Evolutionary conservation across 2,113 vertebrate genomes (phyloP).

Genomic region (Sakesphorus luctuosus): DNA sequence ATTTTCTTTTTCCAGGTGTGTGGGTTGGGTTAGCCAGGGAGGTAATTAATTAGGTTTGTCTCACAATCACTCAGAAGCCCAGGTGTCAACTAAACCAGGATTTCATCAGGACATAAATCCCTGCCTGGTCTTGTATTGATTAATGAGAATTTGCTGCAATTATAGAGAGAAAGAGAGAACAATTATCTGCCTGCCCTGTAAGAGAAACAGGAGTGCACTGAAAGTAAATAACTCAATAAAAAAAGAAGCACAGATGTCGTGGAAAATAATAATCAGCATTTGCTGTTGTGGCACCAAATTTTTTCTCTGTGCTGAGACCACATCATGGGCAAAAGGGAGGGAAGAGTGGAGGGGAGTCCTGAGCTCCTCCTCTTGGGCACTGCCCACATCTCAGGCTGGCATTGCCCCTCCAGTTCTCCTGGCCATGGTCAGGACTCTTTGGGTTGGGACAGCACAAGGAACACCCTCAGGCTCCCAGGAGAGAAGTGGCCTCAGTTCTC

Average conservation of each 20-base stretch:
- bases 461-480: background rate
- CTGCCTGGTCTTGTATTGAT: background rate
- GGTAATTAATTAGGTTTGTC: background rate
- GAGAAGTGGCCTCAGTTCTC: background rate
- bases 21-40: background rate
- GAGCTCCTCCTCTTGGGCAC: background rate
- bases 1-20: background rate
- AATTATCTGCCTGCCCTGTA: background rate
- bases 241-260: background rate
- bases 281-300: background rate
- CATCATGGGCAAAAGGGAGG: background rate
- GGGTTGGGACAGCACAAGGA: background rate
- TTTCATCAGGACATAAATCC: conserved; percentile 8
- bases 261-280: background rate
- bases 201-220: background rate
- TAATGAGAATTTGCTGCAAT: conserved; percentile 20
- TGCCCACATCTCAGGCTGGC: background rate
- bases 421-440: background rate
- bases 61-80: background rate
- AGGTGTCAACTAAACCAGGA: background rate
- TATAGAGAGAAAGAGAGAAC: background rate
- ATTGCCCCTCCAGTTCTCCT: background rate
- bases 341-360: background rate
- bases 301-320: background rate
- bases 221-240: background rate